A percentile compares a stretch with the other conserved stretches of the same genome.
phyloP scores from a whole-genome alignment of 2,888 invertebrate species.

The Agriotes lineatus region DNA sequence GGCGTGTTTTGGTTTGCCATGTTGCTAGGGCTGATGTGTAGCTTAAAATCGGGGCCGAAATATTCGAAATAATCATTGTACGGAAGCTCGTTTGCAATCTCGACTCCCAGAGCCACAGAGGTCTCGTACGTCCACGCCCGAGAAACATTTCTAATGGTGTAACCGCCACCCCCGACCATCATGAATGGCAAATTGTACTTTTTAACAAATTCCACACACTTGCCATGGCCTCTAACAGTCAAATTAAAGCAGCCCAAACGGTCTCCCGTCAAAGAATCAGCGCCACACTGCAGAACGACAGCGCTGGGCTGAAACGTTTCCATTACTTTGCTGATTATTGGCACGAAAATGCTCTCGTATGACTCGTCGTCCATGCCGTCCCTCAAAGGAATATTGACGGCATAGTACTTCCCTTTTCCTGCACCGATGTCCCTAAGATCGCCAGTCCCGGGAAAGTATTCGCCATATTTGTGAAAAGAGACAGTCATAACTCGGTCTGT shows the following conservation, averaged over 20 bases:
- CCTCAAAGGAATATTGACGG: slow-evolving; percentile 96
- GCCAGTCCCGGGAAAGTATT: slow-evolving; percentile 97
- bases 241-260: slow-evolving; percentile 98
- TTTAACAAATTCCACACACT: slow-evolving; percentile 98
- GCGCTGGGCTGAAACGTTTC: slow-evolving; percentile 99
- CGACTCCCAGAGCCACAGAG: slow-evolving; percentile 94
- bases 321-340: slow-evolving; percentile 96
- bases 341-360: slow-evolving; percentile 96
- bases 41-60: slow-evolving; percentile 98
- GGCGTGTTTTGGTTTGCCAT: slow-evolving; percentile 99
- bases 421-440: slow-evolving; percentile 85
- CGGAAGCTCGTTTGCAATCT: slow-evolving; percentile 98
- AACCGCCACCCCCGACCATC: slow-evolving; percentile 98
- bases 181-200: slow-evolving; percentile 96
- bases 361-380: slow-evolving; percentile 99
- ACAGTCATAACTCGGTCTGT: slow-evolving; percentile 99
- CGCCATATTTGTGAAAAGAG: slow-evolving; percentile 99
- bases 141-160: slow-evolving; percentile 98
- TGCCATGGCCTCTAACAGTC: slow-evolving; percentile 92
- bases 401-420: slow-evolving; percentile 97
- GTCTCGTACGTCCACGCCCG: slow-evolving; percentile 99
- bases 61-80: slow-evolving; percentile 99
- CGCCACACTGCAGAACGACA: slow-evolving; percentile 98
- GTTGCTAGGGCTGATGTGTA: slow-evolving; percentile 98
- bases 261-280: slow-evolving; percentile 97